Evolutionary conservation across 2,797 vertebrate genomes (phyloP).

Genomic region (Halcyon chelicuti): DNA sequence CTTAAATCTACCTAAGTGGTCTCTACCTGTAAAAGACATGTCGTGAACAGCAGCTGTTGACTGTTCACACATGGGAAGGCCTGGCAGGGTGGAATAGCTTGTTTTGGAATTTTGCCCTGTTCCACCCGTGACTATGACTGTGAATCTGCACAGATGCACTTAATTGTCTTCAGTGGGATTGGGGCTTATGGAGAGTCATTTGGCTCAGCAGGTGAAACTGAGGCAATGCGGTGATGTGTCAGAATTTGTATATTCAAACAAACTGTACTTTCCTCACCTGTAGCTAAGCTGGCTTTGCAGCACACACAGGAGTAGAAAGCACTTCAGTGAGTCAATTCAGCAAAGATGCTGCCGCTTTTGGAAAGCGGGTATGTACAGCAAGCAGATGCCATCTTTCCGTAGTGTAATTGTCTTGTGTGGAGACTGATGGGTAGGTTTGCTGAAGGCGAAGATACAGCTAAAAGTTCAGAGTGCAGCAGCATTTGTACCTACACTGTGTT

Average conservation of each 20-base stretch:
- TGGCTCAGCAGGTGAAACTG: not conserved
- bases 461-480: not conserved
- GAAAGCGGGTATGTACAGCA: not conserved
- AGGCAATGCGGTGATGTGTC: not conserved
- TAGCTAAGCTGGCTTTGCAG: not conserved
- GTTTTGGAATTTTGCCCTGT: not conserved
- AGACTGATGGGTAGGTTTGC: not conserved
- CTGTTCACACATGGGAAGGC: not conserved
- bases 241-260: not conserved
- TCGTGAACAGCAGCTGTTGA: not conserved
- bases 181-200: not conserved
- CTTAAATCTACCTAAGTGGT: not conserved
- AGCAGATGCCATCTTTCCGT: not conserved
- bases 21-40: not conserved
- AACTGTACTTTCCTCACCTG: fast-evolving
- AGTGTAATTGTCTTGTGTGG: fast-evolving
- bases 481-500: not conserved
- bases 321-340: fast-evolving
- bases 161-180: not conserved
- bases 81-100: not conserved
- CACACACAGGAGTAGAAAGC: fast-evolving
- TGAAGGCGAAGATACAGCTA: not conserved
- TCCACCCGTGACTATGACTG: not conserved
- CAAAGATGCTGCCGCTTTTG: fast-evolving
- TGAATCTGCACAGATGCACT: not conserved